Conservation (phyloP, 1,140 invertebrate species). For the Lasioglossum albipes region DNA sequence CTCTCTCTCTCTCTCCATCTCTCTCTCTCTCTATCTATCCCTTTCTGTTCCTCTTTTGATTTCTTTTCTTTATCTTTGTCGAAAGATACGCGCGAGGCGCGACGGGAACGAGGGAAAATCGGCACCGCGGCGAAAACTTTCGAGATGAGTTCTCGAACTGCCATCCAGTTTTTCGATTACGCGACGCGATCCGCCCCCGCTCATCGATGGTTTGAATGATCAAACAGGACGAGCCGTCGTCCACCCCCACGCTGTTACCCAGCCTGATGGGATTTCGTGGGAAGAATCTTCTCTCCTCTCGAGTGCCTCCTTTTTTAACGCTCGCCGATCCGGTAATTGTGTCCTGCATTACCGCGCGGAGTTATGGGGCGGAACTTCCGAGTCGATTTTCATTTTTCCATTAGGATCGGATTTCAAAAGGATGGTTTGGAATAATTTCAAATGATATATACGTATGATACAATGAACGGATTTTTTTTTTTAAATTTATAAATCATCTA, state of each 20-base stretch:
- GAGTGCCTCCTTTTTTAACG: background rate
- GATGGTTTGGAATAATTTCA: no score
- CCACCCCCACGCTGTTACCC: background rate
- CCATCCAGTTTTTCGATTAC: constrained; percentile 34
- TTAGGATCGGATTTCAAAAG: no score
- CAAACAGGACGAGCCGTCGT: background rate
- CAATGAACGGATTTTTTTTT: no score
- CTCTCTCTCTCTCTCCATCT: no score
- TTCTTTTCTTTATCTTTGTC: constrained; percentile 44
- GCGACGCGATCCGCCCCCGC: background rate
- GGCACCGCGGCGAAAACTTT: constrained; percentile 34
- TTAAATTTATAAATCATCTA: no score
- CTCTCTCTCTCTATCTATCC: no score
- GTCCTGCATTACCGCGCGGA: background rate
- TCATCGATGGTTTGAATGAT: constrained; percentile 16
- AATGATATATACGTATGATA: no score
- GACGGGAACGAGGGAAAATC: constrained; percentile 36
- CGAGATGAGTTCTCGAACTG: constrained; percentile 19
- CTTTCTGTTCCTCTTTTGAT: constrained; percentile 28
- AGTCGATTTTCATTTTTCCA: no score
- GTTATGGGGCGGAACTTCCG: no score
- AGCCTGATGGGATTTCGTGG: background rate
- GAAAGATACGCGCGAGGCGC: constrained; percentile 31
- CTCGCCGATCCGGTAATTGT: background rate
- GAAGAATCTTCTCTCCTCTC: background rate